Percentiles rank a stretch among this genome's conserved stretches.
Evolutionary conservation across 2,888 invertebrate species (phyloP).

Genomic region (Apotomis betuletana): DNA sequence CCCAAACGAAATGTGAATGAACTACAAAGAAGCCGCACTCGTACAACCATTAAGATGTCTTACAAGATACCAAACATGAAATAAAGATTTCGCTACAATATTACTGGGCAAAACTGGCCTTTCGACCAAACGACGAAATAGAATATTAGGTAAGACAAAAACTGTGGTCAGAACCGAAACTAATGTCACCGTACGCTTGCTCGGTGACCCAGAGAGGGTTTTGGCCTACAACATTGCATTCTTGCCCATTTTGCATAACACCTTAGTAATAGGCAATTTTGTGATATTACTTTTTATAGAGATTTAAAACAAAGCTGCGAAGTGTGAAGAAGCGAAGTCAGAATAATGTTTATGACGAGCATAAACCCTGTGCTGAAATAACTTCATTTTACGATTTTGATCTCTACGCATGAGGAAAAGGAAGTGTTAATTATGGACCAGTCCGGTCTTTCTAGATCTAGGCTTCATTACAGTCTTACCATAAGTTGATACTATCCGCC

Average conservation of each 20-base stretch:
- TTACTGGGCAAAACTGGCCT: neutral
- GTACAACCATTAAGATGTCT: conserved; percentile 47
- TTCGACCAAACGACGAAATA: conserved; percentile 4
- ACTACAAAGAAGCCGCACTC: conserved; percentile 48
- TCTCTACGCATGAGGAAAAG: too few relatives aligned
- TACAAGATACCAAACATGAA: conserved; percentile 46
- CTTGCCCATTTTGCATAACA: neutral
- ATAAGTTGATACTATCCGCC: neutral
- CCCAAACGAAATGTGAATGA: conserved; percentile 56
- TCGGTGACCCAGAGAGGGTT: conserved; percentile 12
- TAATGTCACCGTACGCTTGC: conserved; percentile 15
- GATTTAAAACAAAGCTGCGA: too few relatives aligned
- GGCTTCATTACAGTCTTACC: neutral
- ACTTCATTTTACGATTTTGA: too few relatives aligned
- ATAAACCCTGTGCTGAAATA: too few relatives aligned
- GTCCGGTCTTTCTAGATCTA: neutral
- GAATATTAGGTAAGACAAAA: conserved; percentile 16
- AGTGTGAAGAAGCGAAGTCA: too few relatives aligned
- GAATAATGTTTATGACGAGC: too few relatives aligned
- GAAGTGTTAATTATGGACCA: neutral
- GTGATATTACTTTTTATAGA: neutral
- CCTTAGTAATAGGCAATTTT: neutral
- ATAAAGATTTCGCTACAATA: conserved; percentile 27
- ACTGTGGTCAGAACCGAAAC: conserved; percentile 10
- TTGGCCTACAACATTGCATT: neutral